phyloP scores from a whole-genome alignment of 2,113 vertebrate genomes.

The Larimichthys crocea region DNA sequence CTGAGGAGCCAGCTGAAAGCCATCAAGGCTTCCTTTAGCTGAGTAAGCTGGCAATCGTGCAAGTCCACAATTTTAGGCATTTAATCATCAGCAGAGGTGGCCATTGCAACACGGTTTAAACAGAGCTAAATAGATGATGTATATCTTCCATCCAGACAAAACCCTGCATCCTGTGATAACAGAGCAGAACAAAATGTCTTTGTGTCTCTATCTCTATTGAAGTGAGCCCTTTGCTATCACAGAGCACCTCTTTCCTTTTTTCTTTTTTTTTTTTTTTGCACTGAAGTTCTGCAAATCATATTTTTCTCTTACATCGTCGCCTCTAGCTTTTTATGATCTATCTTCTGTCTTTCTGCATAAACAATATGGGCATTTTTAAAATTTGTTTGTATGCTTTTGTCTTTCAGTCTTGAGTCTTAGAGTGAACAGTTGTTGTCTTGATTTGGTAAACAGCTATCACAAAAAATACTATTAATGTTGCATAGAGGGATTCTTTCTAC shows the following conservation, averaged over 20 bases:
- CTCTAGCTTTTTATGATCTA: not conserved
- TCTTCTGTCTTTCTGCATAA: not conserved
- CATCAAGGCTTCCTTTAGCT: conserved; percentile 12
- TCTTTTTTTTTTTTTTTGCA: not conserved
- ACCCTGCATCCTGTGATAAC: not conserved
- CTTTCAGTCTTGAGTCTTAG: not conserved
- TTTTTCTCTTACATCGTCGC: no score
- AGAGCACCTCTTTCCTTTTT: not conserved
- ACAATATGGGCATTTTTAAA: not conserved
- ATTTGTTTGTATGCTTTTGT: no score
- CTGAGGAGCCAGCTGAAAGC: conserved; percentile 36
- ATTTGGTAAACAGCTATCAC: not conserved
- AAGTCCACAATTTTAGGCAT: conserved; percentile 5
- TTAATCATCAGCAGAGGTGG: conserved; percentile 17
- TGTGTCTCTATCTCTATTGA: not conserved
- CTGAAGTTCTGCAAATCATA: not conserved
- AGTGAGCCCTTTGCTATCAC: not conserved
- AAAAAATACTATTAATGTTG: not conserved
- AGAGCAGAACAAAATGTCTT: conserved; percentile 28
- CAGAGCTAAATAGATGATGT: not conserved
- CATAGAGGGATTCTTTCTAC: not conserved
- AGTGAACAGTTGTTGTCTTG: not conserved
- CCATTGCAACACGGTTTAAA: conserved; percentile 11
- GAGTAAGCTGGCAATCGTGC: conserved; percentile 1
- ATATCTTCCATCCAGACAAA: conserved; percentile 26